A percentile compares a stretch with the other conserved stretches of the same genome.
Evolutionary conservation across 2,113 vertebrate genomes (phyloP).

Genomic region (Nestor notabilis): DNA sequence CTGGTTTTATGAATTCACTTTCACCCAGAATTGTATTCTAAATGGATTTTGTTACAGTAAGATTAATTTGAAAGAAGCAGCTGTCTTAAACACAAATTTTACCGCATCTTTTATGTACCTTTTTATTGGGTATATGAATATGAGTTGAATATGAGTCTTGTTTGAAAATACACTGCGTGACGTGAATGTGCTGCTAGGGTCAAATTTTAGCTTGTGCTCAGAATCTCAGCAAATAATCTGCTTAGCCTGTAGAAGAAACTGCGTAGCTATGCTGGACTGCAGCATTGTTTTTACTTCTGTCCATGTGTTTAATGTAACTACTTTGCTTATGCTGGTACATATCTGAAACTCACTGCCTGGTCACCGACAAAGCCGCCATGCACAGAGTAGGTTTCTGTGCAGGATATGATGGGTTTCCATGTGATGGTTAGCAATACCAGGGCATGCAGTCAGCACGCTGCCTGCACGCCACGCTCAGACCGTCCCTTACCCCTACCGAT

Average conservation of each 20-base stretch:
- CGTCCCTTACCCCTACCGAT: not conserved
- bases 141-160: not conserved
- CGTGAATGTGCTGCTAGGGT: not conserved
- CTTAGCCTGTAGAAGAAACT: not conserved
- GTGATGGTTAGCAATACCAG: rapidly evolving
- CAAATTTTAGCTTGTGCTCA: not conserved
- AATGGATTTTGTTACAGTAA: slow-evolving; percentile 31
- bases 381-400: rapidly evolving
- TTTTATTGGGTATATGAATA: slow-evolving; percentile 1
- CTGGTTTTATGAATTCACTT: slow-evolving; percentile 39
- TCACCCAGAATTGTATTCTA: slow-evolving; percentile 44
- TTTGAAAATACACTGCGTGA: slow-evolving; percentile 12
- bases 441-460: not conserved
- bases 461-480: rapidly evolving
- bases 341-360: rapidly evolving
- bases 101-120: slow-evolving; percentile 31
- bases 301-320: rapidly evolving
- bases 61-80: slow-evolving; percentile 29
- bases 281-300: not conserved
- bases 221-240: not conserved
- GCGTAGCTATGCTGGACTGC: not conserved
- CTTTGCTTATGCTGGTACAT: not conserved
- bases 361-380: rapidly evolving
- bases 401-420: not conserved
- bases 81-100: slow-evolving; percentile 48